Percentiles rank a stretch among this genome's conserved stretches.
These are phyloP conservation scores for Rhizomys pruinosus DNA, from an alignment of 2,113 vertebrate species.

Conservation along the genomic window DNA sequence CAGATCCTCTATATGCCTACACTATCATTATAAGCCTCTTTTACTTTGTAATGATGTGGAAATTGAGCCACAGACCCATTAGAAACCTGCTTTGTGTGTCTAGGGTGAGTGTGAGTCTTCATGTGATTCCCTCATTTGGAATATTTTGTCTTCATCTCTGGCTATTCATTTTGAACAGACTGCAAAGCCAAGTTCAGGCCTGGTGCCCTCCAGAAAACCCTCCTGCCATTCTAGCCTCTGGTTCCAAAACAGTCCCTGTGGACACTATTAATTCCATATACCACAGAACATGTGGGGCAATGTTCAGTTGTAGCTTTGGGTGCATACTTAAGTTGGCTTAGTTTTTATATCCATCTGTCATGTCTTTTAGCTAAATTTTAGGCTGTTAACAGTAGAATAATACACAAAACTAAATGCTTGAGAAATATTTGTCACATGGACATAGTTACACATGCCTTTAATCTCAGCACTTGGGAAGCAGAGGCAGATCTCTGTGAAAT, in stretches of 20 bases:
- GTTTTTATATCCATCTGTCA: neutral
- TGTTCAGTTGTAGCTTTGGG: neutral
- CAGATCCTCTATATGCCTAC: neutral
- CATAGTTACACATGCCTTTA: too few species aligned
- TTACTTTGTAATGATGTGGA: neutral
- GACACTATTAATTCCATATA: neutral
- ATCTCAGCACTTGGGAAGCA: too few species aligned
- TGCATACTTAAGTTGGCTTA: neutral
- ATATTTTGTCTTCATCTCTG: neutral
- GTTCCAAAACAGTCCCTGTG: slow-evolving; percentile 1
- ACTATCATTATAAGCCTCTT: neutral
- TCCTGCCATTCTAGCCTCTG: slow-evolving; percentile 1
- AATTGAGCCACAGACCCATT: neutral
- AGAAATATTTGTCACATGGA: neutral
- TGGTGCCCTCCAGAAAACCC: neutral
- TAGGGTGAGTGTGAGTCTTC: neutral
- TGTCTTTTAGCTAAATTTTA: neutral
- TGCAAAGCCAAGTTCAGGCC: neutral
- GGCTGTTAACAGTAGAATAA: neutral
- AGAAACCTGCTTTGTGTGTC: neutral
- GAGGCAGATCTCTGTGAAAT: too few species aligned
- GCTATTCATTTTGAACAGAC: neutral
- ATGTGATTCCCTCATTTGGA: neutral
- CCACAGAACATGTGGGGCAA: neutral
- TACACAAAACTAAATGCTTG: neutral